Conservation (phyloP, 2,797 vertebrate species). For the Fundulus diaphanus region DNA sequence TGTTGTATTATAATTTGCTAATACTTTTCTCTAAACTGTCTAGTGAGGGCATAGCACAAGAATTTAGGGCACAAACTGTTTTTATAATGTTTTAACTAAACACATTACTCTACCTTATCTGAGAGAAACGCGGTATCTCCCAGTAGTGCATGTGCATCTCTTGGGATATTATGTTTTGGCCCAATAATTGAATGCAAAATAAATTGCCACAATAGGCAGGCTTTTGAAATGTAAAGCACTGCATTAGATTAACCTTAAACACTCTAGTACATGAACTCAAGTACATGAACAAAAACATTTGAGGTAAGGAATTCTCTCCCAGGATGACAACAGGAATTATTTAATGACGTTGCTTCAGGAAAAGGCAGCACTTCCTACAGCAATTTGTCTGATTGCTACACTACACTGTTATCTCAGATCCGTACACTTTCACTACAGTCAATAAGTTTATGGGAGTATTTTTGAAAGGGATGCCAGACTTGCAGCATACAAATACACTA, state of each 20-base stretch:
- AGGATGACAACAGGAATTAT: conserved; percentile 26
- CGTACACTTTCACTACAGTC: background rate
- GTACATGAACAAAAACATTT: conserved; percentile 32
- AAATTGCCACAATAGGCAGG: conserved; percentile 41
- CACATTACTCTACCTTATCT: conserved; percentile 41
- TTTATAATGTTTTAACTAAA: conserved; percentile 44
- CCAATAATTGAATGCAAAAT: conserved; percentile 41
- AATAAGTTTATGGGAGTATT: background rate
- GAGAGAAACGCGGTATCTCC: conserved; percentile 27
- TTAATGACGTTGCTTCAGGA: conserved; percentile 44
- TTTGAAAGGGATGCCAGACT: conserved; percentile 17
- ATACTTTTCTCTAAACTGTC: conserved; percentile 20
- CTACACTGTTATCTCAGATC: background rate
- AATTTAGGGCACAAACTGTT: conserved; percentile 33
- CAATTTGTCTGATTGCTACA: conserved; percentile 31
- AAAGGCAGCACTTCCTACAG: conserved; percentile 55
- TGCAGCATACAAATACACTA: conserved; percentile 27
- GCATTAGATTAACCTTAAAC: conserved; percentile 32
- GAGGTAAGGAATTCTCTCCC: conserved; percentile 47
- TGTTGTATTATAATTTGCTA: conserved; percentile 15
- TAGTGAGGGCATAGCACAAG: conserved; percentile 35
- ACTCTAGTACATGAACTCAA: conserved; percentile 39
- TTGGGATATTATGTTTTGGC: conserved; percentile 51
- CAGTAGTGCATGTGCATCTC: conserved; percentile 36
- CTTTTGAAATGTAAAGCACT: conserved; percentile 53